phyloP scores from a whole-genome alignment of 2,888 invertebrate species.

The Endotricha flammealis region DNA sequence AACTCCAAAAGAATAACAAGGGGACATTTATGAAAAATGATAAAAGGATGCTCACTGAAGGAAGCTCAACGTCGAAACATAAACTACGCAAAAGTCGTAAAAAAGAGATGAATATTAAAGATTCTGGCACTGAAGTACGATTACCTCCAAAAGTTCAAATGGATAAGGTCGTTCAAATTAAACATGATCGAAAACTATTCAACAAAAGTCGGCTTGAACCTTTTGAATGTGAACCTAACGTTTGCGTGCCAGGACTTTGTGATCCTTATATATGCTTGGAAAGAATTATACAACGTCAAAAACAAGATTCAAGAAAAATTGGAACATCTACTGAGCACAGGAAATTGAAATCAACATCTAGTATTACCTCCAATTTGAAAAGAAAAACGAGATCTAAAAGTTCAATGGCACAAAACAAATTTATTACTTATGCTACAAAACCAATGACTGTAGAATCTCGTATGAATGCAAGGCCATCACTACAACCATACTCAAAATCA shows the following conservation, averaged over 20 bases:
- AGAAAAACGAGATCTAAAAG: conserved; percentile 11
- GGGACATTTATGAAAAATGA: too few relatives aligned
- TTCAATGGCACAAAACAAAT: conserved; percentile 7
- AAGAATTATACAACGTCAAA: conserved; percentile 16
- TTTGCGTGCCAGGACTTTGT: conserved; percentile 31
- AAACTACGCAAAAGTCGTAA: too few relatives aligned
- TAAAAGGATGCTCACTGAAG: too few relatives aligned
- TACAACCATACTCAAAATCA: conserved; percentile 8
- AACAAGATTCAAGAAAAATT: conserved; percentile 14
- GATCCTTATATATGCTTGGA: conserved; percentile 28
- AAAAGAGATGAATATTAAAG: too few relatives aligned
- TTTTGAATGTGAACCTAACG: conserved; percentile 32
- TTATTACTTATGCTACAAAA: conserved; percentile 8
- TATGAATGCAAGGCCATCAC: conserved; percentile 3
- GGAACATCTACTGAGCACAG: conserved; percentile 14
- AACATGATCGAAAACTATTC: too few relatives aligned
- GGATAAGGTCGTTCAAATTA: too few relatives aligned
- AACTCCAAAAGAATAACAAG: too few relatives aligned
- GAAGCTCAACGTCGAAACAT: too few relatives aligned
- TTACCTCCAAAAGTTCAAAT: too few relatives aligned
- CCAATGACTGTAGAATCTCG: conserved; percentile 2
- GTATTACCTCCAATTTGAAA: conserved; percentile 9
- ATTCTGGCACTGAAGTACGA: too few relatives aligned
- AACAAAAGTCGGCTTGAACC: not conserved
- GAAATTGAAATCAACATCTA: conserved; percentile 20